Evolutionary conservation across 2,888 invertebrate genomes (phyloP).

Genomic region (Coelogynopora nodosa): DNA sequence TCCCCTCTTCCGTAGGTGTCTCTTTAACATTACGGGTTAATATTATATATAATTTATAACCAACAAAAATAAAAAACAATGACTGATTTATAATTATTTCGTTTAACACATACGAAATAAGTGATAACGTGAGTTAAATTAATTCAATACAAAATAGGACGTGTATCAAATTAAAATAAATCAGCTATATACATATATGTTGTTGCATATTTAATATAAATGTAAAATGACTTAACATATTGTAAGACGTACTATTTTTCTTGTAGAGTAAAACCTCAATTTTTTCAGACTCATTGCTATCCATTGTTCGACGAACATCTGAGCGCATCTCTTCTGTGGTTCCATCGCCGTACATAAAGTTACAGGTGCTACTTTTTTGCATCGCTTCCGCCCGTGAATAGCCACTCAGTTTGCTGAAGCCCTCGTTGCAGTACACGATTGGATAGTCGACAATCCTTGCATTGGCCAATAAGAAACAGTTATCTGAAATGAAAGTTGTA

Average conservation of each 20-base stretch:
- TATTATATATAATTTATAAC: too few species aligned
- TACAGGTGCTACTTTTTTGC: background rate
- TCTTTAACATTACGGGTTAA: too few species aligned
- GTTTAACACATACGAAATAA: too few species aligned
- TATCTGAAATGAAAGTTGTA: background rate
- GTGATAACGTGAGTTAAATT: too few species aligned
- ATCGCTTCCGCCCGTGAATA: background rate
- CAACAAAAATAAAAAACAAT: too few species aligned
- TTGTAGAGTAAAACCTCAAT: background rate
- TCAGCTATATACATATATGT: too few species aligned
- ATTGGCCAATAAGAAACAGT: background rate
- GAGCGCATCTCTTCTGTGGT: background rate
- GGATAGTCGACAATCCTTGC: background rate
- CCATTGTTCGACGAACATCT: background rate
- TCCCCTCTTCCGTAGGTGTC: too few species aligned
- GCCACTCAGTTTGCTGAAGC: background rate
- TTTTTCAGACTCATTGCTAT: background rate
- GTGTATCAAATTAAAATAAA: too few species aligned
- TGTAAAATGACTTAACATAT: too few species aligned
- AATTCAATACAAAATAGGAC: too few species aligned
- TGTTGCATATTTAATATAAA: too few species aligned
- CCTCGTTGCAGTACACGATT: background rate
- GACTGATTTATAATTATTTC: too few species aligned
- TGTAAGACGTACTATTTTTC: background rate
- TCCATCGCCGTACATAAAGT: background rate